Evolutionary conservation across 2,888 invertebrate species (phyloP).

Genomic region (Leucophenga maculata): DNA sequence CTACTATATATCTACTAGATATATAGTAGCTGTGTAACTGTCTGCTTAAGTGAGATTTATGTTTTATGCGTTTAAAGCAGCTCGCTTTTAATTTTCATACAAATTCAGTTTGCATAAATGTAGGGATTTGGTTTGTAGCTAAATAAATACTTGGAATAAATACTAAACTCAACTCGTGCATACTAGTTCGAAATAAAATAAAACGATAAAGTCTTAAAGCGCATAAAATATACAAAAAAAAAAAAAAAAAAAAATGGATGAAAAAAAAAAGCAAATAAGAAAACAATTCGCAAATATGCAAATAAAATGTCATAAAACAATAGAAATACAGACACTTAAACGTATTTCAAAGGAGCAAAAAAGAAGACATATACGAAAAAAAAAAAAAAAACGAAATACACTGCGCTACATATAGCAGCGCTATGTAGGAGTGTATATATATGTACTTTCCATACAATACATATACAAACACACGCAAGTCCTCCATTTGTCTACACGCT

Average conservation of each 20-base stretch:
- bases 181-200: conserved; percentile 6
- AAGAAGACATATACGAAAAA: conserved; percentile 36
- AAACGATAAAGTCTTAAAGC: neutral
- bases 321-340: conserved; percentile 42
- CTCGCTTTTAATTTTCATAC: no score
- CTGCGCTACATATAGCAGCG: neutral
- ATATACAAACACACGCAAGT: neutral
- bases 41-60: conserved; percentile 22
- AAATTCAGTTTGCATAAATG: neutral
- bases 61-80: neutral
- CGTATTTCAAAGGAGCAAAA: neutral
- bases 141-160: neutral
- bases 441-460: neutral
- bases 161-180: conserved; percentile 6
- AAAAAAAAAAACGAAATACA: conserved; percentile 20
- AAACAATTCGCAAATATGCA: conserved; percentile 47
- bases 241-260: neutral
- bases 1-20: no score
- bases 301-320: conserved; percentile 63
- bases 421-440: neutral
- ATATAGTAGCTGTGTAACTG: neutral
- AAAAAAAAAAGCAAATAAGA: conserved; percentile 6
- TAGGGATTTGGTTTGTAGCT: neutral
- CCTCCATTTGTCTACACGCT: neutral
- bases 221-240: conserved; percentile 8